Conservation (phyloP, 2,888 invertebrate genomes). For the Ryuthela nishihirai region DNA sequence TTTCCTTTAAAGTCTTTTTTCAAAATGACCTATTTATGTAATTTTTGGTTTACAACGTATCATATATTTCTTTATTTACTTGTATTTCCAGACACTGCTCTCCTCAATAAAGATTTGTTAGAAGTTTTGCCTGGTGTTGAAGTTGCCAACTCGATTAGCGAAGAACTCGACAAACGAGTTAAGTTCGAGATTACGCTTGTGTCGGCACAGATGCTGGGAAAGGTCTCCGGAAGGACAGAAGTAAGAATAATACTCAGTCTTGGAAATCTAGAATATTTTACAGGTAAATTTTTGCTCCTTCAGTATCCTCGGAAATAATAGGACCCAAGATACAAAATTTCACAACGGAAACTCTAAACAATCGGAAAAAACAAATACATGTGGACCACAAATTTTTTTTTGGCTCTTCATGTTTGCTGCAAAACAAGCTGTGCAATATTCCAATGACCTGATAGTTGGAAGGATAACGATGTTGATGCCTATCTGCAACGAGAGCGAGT, state of each 20-base stretch:
- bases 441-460: too few species aligned
- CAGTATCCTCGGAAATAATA: too few species aligned
- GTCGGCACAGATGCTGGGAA: slow-evolving; percentile 55
- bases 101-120: slow-evolving; percentile 56
- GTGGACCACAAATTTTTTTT: too few species aligned
- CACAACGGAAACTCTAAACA: too few species aligned
- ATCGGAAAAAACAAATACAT: too few species aligned
- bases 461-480: too few species aligned
- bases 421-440: too few species aligned
- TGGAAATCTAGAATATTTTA: not conserved
- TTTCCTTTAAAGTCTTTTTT: not conserved
- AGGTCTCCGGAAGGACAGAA: slow-evolving; percentile 52
- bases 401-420: too few species aligned
- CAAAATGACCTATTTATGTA: not conserved
- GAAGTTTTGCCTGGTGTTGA: slow-evolving; percentile 56
- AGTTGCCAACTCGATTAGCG: slow-evolving; percentile 57
- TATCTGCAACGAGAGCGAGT: too few species aligned
- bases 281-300: too few species aligned
- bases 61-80: not conserved
- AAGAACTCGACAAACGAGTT: slow-evolving; percentile 55
- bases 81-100: slow-evolving; percentile 48
- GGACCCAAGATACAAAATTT: too few species aligned
- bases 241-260: slow-evolving; percentile 43
- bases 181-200: slow-evolving; percentile 57
- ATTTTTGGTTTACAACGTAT: not conserved